Evolutionary conservation across 1,140 invertebrate species (phyloP), one percentile per base, ranked within the genome.

Genomic region (Drosophila seguyi): DNA sequence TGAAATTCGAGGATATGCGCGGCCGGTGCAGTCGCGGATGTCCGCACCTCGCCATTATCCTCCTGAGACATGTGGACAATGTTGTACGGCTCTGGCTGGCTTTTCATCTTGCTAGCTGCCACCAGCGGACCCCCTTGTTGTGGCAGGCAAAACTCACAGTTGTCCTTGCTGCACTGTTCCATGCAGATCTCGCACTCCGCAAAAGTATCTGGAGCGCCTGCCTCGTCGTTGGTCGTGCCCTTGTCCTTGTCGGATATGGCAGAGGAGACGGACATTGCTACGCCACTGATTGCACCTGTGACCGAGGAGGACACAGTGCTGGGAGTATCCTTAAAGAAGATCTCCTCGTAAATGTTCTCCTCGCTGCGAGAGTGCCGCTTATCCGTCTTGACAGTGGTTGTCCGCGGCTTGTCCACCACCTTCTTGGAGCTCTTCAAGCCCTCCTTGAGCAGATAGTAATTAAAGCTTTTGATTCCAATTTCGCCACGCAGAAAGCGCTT

Each of bases 401-500:
- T 72, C 42, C 86, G 79, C 18, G 90, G 87, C 31, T 90, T 91
- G 27, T 82, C 85, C 5, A 75, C 75, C 59, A 82, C 41, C 48
- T 92, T 91, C 20, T 92, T 92, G 1, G 91, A 82, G 47, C 83
- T 91, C 62, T 93, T 93, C 10, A 93, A 39, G 16, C 92, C 92
- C 68, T 93, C 92, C 57, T 93, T 93, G 0, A 93, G 73, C 25
- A 93, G 59, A 71, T 93, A 93, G 57, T 93, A 93, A 61, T 93
- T 93, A 75, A 93, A 93, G 79, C 92, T 93, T 72, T 93, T 93
- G 22, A 93, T 93, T 41, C 92, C 92, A 34, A 93, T 93, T 74
- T 93, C 92, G 7, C 92, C 92, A 31, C 79, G 81, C 16, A 93
- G 55, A 20, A 93, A 91, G 7, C 88, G 87, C 25, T 90, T 75